These are phyloP conservation scores for Stegana nigrithorax DNA, from an alignment of 2,888 invertebrate genomes.

Conservation along the genomic window DNA sequence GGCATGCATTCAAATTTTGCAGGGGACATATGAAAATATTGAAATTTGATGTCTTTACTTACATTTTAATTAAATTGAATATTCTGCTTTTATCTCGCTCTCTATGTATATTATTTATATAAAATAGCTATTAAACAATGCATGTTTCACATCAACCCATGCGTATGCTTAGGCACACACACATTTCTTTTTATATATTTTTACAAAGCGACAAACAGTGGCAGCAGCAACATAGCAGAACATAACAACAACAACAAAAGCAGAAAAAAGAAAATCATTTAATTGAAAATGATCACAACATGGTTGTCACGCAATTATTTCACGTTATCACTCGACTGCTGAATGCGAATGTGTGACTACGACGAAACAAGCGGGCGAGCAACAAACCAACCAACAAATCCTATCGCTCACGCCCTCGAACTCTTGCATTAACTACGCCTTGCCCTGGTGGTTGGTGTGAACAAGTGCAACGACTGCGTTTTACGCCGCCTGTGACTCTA, in stretches of 20 bases:
- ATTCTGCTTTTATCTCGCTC: no score
- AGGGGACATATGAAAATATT: no score
- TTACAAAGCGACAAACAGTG: constrained; percentile 14
- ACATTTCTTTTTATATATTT: constrained; percentile 1
- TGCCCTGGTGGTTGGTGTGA: constrained; percentile 19
- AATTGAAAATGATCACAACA: constrained; percentile 68
- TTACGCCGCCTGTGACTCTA: constrained; percentile 2
- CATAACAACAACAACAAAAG: constrained; percentile 2
- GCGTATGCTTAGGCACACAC: no score
- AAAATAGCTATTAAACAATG: no score
- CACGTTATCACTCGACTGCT: constrained; percentile 50
- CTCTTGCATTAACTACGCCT: neutral
- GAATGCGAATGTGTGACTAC: no score
- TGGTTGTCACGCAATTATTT: constrained; percentile 68
- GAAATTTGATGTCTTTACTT: no score
- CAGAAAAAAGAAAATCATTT: constrained; percentile 47
- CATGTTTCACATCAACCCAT: no score
- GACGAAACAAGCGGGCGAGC: no score
- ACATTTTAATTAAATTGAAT: no score
- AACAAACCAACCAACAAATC: neutral
- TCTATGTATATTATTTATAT: no score
- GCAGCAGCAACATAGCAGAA: constrained; percentile 28
- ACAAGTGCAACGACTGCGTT: constrained; percentile 43
- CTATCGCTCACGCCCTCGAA: neutral
- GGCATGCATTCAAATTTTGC: no score